Conservation (phyloP, 2,113 vertebrate species). For the Callocephalon fimbriatum region DNA sequence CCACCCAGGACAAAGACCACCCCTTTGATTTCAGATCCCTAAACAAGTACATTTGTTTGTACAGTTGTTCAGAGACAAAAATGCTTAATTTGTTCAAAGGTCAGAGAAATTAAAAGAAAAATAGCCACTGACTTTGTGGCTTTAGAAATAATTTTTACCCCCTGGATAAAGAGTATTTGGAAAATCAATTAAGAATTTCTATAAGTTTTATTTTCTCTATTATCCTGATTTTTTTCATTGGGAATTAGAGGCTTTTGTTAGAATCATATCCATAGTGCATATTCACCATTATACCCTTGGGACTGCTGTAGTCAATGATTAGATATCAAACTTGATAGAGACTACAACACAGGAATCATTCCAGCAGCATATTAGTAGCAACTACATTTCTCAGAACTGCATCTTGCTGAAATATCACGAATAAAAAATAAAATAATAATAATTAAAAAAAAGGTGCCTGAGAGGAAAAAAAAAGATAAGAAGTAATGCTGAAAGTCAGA, state of each 20-base stretch:
- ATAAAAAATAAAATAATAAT: neutral
- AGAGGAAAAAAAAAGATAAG: neutral
- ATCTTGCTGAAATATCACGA: neutral
- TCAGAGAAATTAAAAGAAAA: neutral
- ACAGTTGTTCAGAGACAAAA: neutral
- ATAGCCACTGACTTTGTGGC: neutral
- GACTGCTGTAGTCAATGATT: neutral
- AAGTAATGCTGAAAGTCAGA: neutral
- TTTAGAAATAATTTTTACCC: neutral
- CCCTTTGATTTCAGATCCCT: neutral
- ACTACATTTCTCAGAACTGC: neutral
- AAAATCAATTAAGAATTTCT: neutral
- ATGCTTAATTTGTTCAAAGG: neutral
- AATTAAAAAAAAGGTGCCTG: neutral
- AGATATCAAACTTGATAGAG: neutral
- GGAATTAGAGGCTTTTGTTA: neutral
- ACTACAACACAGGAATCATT: neutral
- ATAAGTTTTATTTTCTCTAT: neutral
- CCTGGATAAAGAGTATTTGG: neutral
- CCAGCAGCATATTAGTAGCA: neutral
- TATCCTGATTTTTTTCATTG: neutral
- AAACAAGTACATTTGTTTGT: neutral
- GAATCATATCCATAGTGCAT: neutral
- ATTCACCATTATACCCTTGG: neutral
- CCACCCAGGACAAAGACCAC: neutral